Evolutionary conservation across 2,888 invertebrate genomes (phyloP).

Genomic region (Aspidiotus destructor): DNA sequence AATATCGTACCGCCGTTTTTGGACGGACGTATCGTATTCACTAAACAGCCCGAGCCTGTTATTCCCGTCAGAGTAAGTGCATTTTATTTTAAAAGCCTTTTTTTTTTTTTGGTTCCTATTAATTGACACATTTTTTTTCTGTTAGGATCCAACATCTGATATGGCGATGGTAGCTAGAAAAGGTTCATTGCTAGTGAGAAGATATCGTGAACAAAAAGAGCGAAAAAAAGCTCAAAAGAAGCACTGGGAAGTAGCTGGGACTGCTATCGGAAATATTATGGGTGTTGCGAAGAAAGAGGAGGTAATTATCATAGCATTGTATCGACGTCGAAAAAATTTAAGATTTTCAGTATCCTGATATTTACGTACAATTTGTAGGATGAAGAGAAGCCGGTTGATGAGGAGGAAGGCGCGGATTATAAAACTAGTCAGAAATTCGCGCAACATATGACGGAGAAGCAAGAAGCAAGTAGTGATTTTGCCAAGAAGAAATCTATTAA

Average conservation of each 20-base stretch:
- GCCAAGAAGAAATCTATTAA: constrained; percentile 71
- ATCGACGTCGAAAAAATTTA: not conserved
- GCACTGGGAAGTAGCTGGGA: constrained; percentile 97
- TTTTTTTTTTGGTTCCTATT: not conserved
- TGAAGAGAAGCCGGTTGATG: constrained; percentile 47
- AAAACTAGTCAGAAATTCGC: constrained; percentile 94
- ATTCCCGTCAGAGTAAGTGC: constrained; percentile 66
- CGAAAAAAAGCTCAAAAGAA: constrained; percentile 94
- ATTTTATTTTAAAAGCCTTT: not conserved
- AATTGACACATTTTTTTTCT: not conserved
- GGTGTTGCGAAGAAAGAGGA: constrained; percentile 76
- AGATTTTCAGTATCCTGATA: not conserved
- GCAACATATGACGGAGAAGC: constrained; percentile 66
- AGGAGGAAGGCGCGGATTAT: constrained; percentile 70
- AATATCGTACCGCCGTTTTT: constrained; percentile 98
- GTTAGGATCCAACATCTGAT: constrained; percentile 82
- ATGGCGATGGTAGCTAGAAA: constrained; percentile 94
- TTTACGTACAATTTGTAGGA: constrained; percentile 29
- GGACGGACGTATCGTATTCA: constrained; percentile 97
- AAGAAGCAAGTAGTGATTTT: constrained; percentile 66
- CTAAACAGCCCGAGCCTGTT: constrained; percentile 98
- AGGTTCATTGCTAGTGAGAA: constrained; percentile 81
- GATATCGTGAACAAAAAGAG: constrained; percentile 91
- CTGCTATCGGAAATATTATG: constrained; percentile 92
- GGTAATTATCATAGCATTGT: constrained; percentile 31